A percentile compares a stretch with the other conserved stretches of the same genome.
Evolutionary conservation across 2,888 invertebrate genomes (phyloP).

Genomic region (Aphidoletes aphidimyza): DNA sequence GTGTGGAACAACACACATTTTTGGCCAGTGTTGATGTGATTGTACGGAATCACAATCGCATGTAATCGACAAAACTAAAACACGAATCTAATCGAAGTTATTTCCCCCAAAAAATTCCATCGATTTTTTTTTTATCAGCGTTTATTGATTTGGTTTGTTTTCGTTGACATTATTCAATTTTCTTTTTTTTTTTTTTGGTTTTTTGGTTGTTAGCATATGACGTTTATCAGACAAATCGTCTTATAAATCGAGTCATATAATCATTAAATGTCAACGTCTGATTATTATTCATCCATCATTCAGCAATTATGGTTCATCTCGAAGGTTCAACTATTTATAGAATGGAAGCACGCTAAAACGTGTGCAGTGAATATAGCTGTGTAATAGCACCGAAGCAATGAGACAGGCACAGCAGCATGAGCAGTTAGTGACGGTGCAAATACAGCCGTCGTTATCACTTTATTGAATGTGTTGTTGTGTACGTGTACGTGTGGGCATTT

Average conservation of each 20-base stretch:
- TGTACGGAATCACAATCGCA: too few relatives aligned
- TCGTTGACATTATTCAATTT: too few relatives aligned
- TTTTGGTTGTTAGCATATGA: neutral
- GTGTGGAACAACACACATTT: too few relatives aligned
- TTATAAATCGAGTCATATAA: neutral
- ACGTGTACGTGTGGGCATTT: too few relatives aligned
- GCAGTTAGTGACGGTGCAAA: neutral
- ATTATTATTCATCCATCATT: slow-evolving; percentile 46
- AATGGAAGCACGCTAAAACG: neutral
- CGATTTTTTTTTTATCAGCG: too few relatives aligned
- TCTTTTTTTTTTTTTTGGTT: neutral
- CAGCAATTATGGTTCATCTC: slow-evolving; percentile 51
- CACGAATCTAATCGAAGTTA: too few relatives aligned
- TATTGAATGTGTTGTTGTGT: neutral
- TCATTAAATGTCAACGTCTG: slow-evolving; percentile 37
- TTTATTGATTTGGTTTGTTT: too few relatives aligned
- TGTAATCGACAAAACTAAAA: too few relatives aligned
- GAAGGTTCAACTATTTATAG: slow-evolving; percentile 45
- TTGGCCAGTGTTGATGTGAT: too few relatives aligned
- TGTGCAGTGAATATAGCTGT: neutral
- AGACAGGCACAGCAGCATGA: too few relatives aligned
- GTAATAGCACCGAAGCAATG: too few relatives aligned
- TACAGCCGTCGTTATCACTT: neutral
- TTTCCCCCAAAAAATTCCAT: too few relatives aligned
- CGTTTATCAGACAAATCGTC: neutral